Evolutionary conservation across 2,113 vertebrate genomes (phyloP).

Genomic region (Galemys pyrenaicus): DNA sequence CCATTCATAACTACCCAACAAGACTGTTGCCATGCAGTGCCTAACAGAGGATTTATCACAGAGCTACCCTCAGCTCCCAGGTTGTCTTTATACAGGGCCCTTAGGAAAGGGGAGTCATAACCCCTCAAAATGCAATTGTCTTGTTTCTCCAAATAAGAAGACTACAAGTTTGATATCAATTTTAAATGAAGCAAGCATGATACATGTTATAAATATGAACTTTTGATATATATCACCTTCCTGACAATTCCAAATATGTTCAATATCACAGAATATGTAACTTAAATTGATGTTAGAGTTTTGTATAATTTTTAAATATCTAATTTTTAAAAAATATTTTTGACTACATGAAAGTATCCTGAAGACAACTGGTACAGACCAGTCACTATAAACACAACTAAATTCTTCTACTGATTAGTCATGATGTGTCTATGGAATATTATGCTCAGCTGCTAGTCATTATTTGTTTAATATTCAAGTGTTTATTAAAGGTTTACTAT

Average conservation of each 20-base stretch:
- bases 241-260: neutral
- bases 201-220: neutral
- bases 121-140: neutral
- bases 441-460: neutral
- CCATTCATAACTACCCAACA: neutral
- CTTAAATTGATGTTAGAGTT: neutral
- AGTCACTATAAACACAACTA: neutral
- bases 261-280: neutral
- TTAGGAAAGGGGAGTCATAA: neutral
- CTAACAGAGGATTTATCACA: neutral
- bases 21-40: neutral
- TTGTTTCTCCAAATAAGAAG: neutral
- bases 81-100: neutral
- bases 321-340: slow-evolving; percentile 8
- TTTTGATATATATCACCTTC: neutral
- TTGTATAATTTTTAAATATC: neutral
- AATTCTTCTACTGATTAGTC: neutral
- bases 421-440: neutral
- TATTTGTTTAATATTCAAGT: slow-evolving; percentile 5
- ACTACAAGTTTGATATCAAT: neutral
- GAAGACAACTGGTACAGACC: neutral
- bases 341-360: neutral
- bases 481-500: neutral
- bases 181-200: slow-evolving; percentile 25
- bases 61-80: neutral